A percentile compares a stretch with the other conserved stretches of the same genome.
Evolutionary conservation across 2,797 vertebrate genomes (phyloP).

Genomic region (Pachyuromys duprasi): DNA sequence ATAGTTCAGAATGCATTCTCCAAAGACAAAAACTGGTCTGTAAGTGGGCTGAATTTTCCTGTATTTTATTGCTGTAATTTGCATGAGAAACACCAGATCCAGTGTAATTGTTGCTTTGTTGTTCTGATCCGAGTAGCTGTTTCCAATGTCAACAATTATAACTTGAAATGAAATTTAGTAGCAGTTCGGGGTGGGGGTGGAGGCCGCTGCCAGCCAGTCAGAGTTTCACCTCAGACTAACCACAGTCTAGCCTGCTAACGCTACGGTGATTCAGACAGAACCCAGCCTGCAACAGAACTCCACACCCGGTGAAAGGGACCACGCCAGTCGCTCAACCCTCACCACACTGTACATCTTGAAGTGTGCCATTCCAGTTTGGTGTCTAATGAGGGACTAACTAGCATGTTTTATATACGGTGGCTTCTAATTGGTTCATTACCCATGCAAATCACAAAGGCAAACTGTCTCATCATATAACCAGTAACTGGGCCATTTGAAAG

Average conservation of each 20-base stretch:
- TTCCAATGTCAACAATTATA: slow-evolving; percentile 85
- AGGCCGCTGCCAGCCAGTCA: slow-evolving; percentile 82
- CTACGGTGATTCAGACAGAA: slow-evolving; percentile 25
- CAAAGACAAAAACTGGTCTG: slow-evolving; percentile 78
- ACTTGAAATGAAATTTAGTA: slow-evolving; percentile 84
- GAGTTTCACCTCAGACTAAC: slow-evolving; percentile 83
- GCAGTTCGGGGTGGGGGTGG: slow-evolving; percentile 76
- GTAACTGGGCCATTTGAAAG: slow-evolving; percentile 87
- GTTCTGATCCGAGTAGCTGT: slow-evolving; percentile 82
- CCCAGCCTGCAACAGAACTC: slow-evolving; percentile 75
- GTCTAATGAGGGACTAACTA: slow-evolving; percentile 87
- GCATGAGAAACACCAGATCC: slow-evolving; percentile 84
- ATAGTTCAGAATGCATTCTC: slow-evolving; percentile 79
- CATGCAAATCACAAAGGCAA: slow-evolving; percentile 90
- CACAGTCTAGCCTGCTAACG: slow-evolving; percentile 72
- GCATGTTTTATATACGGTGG: slow-evolving; percentile 89
- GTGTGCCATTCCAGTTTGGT: slow-evolving; percentile 81
- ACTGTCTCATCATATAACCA: slow-evolving; percentile 88
- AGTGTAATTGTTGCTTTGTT: slow-evolving; percentile 85
- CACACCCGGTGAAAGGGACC: slow-evolving; percentile 48
- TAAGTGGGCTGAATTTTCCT: slow-evolving; percentile 81
- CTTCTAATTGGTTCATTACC: slow-evolving; percentile 89
- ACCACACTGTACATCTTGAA: slow-evolving; percentile 71
- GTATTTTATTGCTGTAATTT: slow-evolving; percentile 83
- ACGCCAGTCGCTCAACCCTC: slow-evolving; percentile 65